A percentile compares a stretch with the other conserved stretches of the same genome.
Conservation (phyloP, 2,888 invertebrate species). For the Griposia aprilina region DNA sequence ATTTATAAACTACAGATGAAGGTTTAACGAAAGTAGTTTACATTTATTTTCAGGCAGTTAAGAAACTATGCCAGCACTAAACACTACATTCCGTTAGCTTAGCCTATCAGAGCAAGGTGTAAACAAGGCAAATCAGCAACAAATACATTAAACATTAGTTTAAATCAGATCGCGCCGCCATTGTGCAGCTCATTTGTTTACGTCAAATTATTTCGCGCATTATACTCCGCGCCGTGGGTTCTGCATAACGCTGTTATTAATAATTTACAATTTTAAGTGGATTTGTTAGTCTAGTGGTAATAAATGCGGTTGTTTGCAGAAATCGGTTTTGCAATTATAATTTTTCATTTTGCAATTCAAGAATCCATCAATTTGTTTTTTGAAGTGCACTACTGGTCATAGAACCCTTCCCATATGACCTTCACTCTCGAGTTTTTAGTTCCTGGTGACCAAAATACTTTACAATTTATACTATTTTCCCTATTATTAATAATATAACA, state of each 20-base stretch:
- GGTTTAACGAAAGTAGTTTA: background rate
- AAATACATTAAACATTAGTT: slow-evolving; percentile 54
- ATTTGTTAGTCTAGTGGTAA: slow-evolving; percentile 20
- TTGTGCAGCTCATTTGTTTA: slow-evolving; percentile 55
- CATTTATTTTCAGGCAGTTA: background rate
- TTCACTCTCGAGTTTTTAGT: background rate
- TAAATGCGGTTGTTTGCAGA: slow-evolving; percentile 2
- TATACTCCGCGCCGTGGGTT: slow-evolving; percentile 42
- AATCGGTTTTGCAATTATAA: slow-evolving; percentile 8
- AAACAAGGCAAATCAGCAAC: slow-evolving; percentile 24
- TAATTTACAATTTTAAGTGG: slow-evolving; percentile 33
- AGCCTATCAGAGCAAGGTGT: slow-evolving; percentile 22
- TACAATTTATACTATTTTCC: background rate
- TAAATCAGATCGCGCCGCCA: slow-evolving; percentile 42
- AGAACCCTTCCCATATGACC: background rate
- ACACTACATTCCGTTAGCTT: background rate
- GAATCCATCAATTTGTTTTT: background rate
- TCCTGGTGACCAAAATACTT: background rate
- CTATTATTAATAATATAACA: background rate
- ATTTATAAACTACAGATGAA: background rate
- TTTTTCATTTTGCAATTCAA: background rate
- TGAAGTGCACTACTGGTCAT: background rate
- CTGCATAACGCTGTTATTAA: slow-evolving; percentile 29
- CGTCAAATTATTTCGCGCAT: slow-evolving; percentile 60
- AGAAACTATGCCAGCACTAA: background rate